Evolutionary conservation across 2,888 invertebrate genomes (phyloP).

Genomic region (Congeria kusceri): DNA sequence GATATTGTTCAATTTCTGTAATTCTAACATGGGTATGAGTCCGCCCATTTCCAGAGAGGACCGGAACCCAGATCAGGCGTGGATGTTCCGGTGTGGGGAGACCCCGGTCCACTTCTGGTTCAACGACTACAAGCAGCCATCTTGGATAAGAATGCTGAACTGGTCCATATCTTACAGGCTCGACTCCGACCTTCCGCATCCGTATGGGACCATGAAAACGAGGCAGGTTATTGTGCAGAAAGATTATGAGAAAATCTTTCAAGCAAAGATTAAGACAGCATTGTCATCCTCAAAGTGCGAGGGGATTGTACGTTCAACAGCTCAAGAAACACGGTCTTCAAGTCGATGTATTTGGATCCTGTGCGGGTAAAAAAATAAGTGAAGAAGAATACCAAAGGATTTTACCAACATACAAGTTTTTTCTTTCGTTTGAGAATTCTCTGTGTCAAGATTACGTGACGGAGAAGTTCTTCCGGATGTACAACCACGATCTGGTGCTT

Average conservation of each 20-base stretch:
- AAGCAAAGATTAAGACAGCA: constrained; percentile 5
- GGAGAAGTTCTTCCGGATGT: constrained; percentile 16
- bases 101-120: neutral
- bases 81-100: constrained; percentile 14
- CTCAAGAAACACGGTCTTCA: constrained; percentile 9
- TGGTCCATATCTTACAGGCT: constrained; percentile 12
- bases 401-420: constrained; percentile 21
- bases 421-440: constrained; percentile 30
- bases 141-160: constrained; percentile 12
- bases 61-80: constrained; percentile 21
- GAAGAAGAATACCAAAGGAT: neutral
- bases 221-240: neutral
- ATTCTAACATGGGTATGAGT: neutral
- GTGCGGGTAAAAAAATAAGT: neutral
- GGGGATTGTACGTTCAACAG: neutral
- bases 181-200: constrained; percentile 13
- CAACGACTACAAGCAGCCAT: neutral
- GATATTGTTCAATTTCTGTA: neutral
- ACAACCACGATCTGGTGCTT: neutral
- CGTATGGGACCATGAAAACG: neutral
- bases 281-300: constrained; percentile 2
- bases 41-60: neutral
- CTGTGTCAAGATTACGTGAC: constrained; percentile 30
- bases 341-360: constrained; percentile 15
- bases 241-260: constrained; percentile 4